Percentiles rank a stretch among this genome's conserved stretches.
These are phyloP conservation scores for Nipponia nippon DNA, from an alignment of 2,113 vertebrate genomes.

Conservation along the genomic window DNA sequence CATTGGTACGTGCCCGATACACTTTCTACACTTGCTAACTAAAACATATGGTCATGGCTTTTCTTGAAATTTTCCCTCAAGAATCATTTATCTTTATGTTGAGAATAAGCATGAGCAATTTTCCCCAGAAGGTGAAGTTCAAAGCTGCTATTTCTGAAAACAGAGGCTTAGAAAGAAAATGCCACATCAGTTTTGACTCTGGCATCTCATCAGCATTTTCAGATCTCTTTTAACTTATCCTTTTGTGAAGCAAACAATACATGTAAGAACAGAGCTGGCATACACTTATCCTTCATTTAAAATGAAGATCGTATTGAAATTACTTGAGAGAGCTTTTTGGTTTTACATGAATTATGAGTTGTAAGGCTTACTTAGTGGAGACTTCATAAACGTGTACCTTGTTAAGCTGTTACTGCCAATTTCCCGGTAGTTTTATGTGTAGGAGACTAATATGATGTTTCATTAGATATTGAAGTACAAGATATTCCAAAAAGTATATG, in stretches of 20 bases:
- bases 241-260: slow-evolving; percentile 8
- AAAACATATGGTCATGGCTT: neutral
- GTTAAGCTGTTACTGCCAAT: neutral
- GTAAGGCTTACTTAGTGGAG: neutral
- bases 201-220: neutral
- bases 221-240: slow-evolving; percentile 27
- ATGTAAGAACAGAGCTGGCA: neutral
- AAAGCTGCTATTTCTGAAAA: slow-evolving; percentile 25
- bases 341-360: neutral
- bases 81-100: neutral
- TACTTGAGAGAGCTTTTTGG: neutral
- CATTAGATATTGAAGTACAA: neutral
- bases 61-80: neutral
- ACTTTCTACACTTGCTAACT: neutral
- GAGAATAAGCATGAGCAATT: slow-evolving; percentile 3
- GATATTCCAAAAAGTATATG: neutral
- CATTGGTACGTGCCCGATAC: neutral
- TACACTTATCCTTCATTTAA: neutral
- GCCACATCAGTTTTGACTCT: neutral
- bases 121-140: slow-evolving; percentile 36
- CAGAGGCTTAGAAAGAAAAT: slow-evolving; percentile 6
- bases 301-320: neutral
- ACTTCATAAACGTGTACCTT: neutral
- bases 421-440: neutral
- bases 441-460: neutral